Evolutionary conservation across 2,797 vertebrate genomes (phyloP).

Genomic region (Jordanella pulchra): DNA sequence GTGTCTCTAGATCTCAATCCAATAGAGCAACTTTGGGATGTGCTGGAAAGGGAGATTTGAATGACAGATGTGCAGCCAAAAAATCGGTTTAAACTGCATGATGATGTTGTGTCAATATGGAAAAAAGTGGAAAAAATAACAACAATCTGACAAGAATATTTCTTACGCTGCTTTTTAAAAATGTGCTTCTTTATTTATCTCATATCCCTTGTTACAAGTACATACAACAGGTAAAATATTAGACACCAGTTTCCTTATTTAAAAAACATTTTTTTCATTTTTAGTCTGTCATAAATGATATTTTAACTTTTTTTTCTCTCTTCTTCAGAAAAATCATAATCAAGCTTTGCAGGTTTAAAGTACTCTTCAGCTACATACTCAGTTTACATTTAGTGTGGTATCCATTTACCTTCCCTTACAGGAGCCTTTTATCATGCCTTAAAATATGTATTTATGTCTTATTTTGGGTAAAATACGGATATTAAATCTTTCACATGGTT

Average conservation of each 20-base stretch:
- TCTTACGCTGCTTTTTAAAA: background rate
- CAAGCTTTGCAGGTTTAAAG: background rate
- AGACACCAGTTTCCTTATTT: background rate
- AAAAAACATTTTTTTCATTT: background rate
- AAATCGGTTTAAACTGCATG: background rate
- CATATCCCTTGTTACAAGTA: background rate
- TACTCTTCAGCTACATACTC: background rate
- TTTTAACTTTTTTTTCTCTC: background rate
- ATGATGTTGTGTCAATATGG: background rate
- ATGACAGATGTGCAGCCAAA: background rate
- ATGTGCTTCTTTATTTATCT: background rate
- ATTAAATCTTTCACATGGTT: constrained; percentile 54
- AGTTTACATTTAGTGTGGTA: background rate
- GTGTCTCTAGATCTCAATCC: background rate
- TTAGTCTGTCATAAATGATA: background rate
- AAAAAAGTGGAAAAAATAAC: too few relatives aligned
- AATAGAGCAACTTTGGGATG: background rate
- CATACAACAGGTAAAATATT: background rate
- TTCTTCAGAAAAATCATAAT: background rate
- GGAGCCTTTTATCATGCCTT: background rate
- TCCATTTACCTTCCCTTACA: background rate
- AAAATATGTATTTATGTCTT: constrained; percentile 19
- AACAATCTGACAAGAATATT: too few relatives aligned
- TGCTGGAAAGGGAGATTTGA: background rate
- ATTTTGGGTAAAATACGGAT: constrained; percentile 26